Conservation (phyloP, 2,797 vertebrate species). For the Notoglanidium macrostoma region DNA sequence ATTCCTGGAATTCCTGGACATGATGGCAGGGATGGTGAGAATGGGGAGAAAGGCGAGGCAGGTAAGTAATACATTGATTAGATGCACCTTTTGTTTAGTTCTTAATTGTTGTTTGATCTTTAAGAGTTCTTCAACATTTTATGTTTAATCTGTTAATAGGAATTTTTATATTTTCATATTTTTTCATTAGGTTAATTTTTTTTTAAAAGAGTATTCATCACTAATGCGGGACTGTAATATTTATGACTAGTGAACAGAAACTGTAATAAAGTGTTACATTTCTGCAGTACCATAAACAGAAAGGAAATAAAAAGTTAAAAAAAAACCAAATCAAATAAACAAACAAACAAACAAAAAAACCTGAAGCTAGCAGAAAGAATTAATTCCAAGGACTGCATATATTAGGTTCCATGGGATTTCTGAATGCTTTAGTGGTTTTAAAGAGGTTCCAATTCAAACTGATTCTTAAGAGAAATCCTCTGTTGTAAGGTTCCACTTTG, state of each 20-base stretch:
- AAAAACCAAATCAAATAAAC: no score
- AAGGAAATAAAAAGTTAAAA: background rate
- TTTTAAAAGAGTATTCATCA: background rate
- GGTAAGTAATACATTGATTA: constrained; percentile 65
- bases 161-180: background rate
- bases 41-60: constrained; percentile 78
- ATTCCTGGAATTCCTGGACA: constrained; percentile 71
- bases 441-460: background rate
- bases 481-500: background rate
- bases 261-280: background rate
- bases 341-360: no score
- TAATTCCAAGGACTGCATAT: background rate
- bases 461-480: background rate
- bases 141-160: background rate
- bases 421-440: background rate
- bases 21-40: constrained; percentile 79
- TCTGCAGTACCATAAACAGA: background rate
- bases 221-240: background rate
- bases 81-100: background rate
- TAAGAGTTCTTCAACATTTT: background rate
- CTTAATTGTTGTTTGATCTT: background rate
- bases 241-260: background rate
- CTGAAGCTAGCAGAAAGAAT: background rate
- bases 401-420: background rate
- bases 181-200: background rate